Evolutionary conservation across 2,113 vertebrate genomes (phyloP).

Genomic region (Cephalopholis sonnerati): DNA sequence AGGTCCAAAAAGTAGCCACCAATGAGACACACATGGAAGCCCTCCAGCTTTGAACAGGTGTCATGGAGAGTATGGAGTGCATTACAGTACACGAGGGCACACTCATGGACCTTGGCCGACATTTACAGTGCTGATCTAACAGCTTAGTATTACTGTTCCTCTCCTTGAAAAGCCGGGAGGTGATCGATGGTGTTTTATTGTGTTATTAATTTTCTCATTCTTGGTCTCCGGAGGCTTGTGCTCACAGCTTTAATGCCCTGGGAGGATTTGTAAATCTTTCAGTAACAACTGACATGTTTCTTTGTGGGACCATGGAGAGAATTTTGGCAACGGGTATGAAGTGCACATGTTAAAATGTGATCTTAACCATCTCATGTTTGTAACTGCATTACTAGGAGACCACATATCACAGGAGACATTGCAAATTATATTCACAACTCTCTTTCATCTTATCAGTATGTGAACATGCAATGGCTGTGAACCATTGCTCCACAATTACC

Average conservation of each 20-base stretch:
- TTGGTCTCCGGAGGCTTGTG: conserved; percentile 28
- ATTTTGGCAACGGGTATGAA: conserved; percentile 16
- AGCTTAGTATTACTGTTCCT: conserved; percentile 4
- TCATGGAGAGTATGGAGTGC: conserved; percentile 1
- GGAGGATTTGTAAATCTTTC: conserved; percentile 59
- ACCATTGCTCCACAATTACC: neutral
- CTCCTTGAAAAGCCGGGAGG: conserved; percentile 38
- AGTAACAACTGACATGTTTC: conserved; percentile 20
- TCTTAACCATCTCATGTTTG: conserved; percentile 26
- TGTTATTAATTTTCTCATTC: conserved; percentile 51
- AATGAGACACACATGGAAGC: neutral
- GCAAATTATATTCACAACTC: conserved; percentile 13
- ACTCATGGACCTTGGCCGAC: conserved; percentile 27
- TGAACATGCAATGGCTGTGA: neutral
- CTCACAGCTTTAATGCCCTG: conserved; percentile 41
- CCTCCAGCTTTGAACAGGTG: conserved; percentile 57
- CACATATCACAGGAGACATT: conserved; percentile 16
- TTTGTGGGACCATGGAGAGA: conserved; percentile 22
- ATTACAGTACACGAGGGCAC: conserved; percentile 28
- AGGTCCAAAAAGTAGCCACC: neutral
- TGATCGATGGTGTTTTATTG: conserved; percentile 53
- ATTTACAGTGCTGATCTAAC: conserved; percentile 21
- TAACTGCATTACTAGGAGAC: conserved; percentile 31
- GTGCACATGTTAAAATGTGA: conserved; percentile 21
- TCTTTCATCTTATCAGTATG: conserved; percentile 20